Evolutionary conservation across 2,113 vertebrate species (phyloP).

Genomic region (Eonycteris spelaea): DNA sequence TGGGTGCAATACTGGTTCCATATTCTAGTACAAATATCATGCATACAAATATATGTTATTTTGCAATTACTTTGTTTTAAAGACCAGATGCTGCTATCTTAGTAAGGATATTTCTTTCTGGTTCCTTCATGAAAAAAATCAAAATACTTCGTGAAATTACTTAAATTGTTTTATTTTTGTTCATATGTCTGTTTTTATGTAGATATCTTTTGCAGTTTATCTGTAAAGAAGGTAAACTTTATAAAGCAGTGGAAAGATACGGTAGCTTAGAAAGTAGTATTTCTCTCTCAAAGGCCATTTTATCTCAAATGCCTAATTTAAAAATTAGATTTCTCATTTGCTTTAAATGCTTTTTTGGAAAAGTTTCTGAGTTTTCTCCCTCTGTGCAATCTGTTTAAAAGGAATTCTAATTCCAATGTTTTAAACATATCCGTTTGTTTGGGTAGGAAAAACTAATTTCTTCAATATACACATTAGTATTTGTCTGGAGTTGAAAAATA

Average conservation of each 20-base stretch:
- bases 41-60: background rate
- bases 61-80: slow-evolving; percentile 30
- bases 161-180: slow-evolving; percentile 18
- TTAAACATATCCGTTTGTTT: background rate
- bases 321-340: background rate
- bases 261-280: background rate
- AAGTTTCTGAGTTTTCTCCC: background rate
- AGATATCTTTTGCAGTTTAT: slow-evolving; percentile 28
- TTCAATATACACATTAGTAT: background rate
- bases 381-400: background rate
- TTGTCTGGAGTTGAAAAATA: background rate
- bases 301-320: background rate
- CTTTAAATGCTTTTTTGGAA: background rate
- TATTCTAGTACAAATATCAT: background rate
- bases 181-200: background rate
- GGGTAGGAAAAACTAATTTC: background rate
- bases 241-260: background rate
- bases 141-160: background rate
- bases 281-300: background rate
- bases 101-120: background rate
- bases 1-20: background rate
- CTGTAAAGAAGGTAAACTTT: slow-evolving; percentile 33
- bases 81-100: background rate
- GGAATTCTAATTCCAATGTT: background rate
- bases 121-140: background rate